Evolutionary conservation across 64 coral and sea anemone genomes (phyloP).

Genomic region (Actinia tenebrosa): DNA sequence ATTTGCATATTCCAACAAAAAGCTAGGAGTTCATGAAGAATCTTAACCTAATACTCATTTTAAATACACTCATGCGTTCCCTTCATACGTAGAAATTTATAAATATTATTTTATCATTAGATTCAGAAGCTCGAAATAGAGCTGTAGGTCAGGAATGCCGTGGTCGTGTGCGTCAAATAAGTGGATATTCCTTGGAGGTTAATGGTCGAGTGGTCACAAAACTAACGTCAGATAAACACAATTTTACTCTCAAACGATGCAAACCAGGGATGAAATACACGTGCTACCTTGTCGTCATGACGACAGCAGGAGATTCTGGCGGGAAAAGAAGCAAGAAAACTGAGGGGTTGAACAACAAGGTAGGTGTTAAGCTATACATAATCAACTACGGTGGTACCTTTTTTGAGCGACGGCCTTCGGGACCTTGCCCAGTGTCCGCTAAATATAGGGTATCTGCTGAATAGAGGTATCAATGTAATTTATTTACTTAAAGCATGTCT

Average conservation of each 20-base stretch:
- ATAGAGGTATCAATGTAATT: too few species aligned
- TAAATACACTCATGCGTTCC: too few species aligned
- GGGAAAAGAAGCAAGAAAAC: slow-evolving; percentile 2
- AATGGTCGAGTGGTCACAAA: slow-evolving; percentile 53
- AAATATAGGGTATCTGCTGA: too few species aligned
- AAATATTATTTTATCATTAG: background rate
- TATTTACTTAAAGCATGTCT: too few species aligned
- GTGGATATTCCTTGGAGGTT: slow-evolving; percentile 57
- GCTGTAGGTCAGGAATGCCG: slow-evolving; percentile 3
- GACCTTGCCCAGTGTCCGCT: too few species aligned
- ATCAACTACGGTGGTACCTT: too few species aligned
- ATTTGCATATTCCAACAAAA: too few species aligned
- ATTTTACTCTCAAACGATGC: slow-evolving; percentile 49
- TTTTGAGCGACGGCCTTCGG: too few species aligned
- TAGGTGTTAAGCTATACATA: background rate
- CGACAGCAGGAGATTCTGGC: background rate
- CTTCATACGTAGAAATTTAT: background rate
- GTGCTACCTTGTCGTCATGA: slow-evolving; percentile 55
- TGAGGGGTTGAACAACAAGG: background rate
- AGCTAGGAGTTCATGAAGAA: too few species aligned
- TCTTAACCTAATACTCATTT: too few species aligned
- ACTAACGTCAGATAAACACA: slow-evolving; percentile 30
- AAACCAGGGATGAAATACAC: slow-evolving; percentile 72
- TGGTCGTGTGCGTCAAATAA: slow-evolving; percentile 53
- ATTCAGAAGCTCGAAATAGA: background rate